Base-by-base conservation (phyloP, 2,888 invertebrate genomes). In the Clostera curtula region DNA sequence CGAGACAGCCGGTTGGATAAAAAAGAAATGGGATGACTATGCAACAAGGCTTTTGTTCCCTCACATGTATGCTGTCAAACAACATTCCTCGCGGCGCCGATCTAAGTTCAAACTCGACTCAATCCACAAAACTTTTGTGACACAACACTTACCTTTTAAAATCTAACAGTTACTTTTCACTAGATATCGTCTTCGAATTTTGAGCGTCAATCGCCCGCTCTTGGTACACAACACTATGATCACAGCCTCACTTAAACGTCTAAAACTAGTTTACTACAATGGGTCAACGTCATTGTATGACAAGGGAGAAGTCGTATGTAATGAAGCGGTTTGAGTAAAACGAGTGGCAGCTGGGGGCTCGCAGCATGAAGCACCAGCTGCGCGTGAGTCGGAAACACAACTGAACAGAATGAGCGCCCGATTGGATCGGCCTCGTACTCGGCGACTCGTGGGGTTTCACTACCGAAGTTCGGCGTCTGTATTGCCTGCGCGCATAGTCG, bases 41-140 rank as follows among this genome's bases (percentile, higher is more conserved):
- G 75, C 75, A n/a, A 72, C 62, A 72, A 72, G 75, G 73, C 82
- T 83, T 79, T 83, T 82, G 79, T 82, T 83, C 77, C 75, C 75
- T 75, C 69, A 77, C 66, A 73, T 75, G 72, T 73, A 79, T 74
- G 80, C 79, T 74, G 82, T 82, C 83, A 72, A 74, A 74, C 83
- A 64, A 70, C 82, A 83, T 83, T 83, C 82, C 82, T 70, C 63
- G 59, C 71, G 64, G 70, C 70, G 72, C 71, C 75, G 73, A 77
- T 76, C 73, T 75, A 67, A 69, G 68, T 75, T 69, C n/a, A 70
- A 73, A 69, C 80, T 74, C 69, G 68, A 71, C 70, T 71, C 70
- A 67, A 75, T 74, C 61, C 69, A 58, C 69, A 56, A 69, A 76
- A 70, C 72, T 79, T 79, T 74, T 73, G 70, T 76, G 74, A 69